Percentiles rank a stretch among this genome's conserved stretches.
phyloP scores from a whole-genome alignment of 2,888 invertebrate species.

The Amphimallon solstitiale region DNA sequence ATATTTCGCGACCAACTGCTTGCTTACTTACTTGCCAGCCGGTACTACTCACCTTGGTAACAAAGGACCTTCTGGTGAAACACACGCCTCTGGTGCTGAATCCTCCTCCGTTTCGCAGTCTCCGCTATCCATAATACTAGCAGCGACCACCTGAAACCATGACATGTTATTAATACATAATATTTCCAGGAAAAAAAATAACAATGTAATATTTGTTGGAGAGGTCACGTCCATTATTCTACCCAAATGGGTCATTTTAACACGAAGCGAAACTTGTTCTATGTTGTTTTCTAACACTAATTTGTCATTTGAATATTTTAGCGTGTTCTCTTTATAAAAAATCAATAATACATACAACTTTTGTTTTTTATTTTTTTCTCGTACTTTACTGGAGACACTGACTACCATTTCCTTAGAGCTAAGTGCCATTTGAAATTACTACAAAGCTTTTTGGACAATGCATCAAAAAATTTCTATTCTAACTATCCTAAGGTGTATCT shows the following conservation, averaged over 20 bases:
- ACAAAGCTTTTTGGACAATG: too few species aligned
- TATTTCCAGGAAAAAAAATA: conserved; percentile 11
- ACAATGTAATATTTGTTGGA: conserved; percentile 36
- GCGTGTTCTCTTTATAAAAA: too few species aligned
- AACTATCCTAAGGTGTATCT: too few species aligned
- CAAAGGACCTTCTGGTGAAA: conserved; percentile 57
- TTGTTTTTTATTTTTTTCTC: too few species aligned
- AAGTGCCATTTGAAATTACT: too few species aligned
- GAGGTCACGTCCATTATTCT: conserved; percentile 39
- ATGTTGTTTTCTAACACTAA: background rate
- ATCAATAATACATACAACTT: too few species aligned
- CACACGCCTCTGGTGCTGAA: conserved; percentile 61
- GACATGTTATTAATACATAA: conserved; percentile 13
- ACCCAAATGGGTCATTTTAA: conserved; percentile 18
- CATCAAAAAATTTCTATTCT: too few species aligned
- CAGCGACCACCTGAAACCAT: conserved; percentile 37
- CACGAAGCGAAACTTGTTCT: background rate
- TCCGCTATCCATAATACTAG: conserved; percentile 57
- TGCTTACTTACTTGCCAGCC: conserved; percentile 31
- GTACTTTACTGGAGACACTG: too few species aligned
- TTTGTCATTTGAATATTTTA: background rate
- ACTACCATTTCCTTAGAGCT: too few species aligned
- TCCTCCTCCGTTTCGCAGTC: conserved; percentile 62
- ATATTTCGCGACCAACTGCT: conserved; percentile 36
- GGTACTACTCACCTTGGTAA: conserved; percentile 57